Conservation (phyloP, 1,140 invertebrate genomes). For the Trichonephila clavata region DNA sequence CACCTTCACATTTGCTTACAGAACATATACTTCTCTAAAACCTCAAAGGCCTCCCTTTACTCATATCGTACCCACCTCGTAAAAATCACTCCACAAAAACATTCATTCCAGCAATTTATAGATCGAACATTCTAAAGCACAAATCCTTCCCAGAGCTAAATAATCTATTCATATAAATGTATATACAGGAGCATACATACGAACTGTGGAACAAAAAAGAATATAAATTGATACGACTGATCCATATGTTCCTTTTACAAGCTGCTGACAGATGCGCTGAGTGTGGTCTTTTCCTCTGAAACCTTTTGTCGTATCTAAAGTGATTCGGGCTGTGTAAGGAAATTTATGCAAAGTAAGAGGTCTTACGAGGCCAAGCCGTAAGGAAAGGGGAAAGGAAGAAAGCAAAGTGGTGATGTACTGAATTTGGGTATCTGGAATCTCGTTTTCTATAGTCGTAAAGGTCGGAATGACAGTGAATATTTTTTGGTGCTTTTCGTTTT, state of each 20-base stretch:
- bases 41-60: neutral
- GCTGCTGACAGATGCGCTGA: constrained; percentile 52
- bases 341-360: constrained; percentile 65
- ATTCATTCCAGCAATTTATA: constrained; percentile 20
- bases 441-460: neutral
- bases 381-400: neutral
- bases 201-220: constrained; percentile 37
- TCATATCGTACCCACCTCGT: neutral
- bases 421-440: neutral
- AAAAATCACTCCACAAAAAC: constrained; percentile 25
- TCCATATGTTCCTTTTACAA: constrained; percentile 64
- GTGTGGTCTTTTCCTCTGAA: neutral
- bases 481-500: neutral
- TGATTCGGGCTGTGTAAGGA: constrained; percentile 20
- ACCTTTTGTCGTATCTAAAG: constrained; percentile 34
- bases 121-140: neutral
- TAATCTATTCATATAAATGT: constrained; percentile 48
- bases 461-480: constrained; percentile 6
- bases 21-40: constrained; percentile 11
- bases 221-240: constrained; percentile 71
- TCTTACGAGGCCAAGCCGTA: neutral
- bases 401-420: neutral
- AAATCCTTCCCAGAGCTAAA: constrained; percentile 28
- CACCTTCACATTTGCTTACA: constrained; percentile 23
- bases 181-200: neutral